Evolutionary conservation across 2,113 vertebrate species (phyloP).

Genomic region (Microtus montanus): DNA sequence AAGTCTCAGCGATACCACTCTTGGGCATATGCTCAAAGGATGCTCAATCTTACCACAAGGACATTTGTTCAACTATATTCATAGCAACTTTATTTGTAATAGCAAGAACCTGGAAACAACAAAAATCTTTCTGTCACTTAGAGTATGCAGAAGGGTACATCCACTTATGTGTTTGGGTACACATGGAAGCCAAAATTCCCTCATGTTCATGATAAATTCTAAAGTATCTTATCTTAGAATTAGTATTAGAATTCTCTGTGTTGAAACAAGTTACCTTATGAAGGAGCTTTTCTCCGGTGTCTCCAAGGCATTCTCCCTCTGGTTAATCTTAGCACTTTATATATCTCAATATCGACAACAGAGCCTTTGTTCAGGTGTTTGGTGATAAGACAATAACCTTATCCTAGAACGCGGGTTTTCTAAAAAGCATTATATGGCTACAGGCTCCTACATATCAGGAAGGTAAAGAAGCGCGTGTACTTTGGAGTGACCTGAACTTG

Average conservation of each 20-base stretch:
- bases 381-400: background rate
- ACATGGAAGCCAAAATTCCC: background rate
- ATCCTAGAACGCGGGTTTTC: background rate
- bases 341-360: background rate
- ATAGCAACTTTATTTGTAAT: no score
- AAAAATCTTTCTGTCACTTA: background rate
- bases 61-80: no score
- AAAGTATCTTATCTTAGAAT: background rate
- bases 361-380: constrained; percentile 1
- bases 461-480: background rate
- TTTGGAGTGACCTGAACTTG: constrained; percentile 14
- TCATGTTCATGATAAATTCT: background rate
- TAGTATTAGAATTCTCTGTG: background rate
- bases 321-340: background rate
- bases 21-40: no score
- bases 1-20: no score
- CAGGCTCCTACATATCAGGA: background rate
- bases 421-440: background rate
- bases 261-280: background rate
- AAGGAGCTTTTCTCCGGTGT: background rate
- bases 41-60: no score
- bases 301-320: background rate
- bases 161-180: background rate
- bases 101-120: no score
- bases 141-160: background rate